Conservation (phyloP, 1,140 invertebrate species). For the Sarcophaga bullata region DNA sequence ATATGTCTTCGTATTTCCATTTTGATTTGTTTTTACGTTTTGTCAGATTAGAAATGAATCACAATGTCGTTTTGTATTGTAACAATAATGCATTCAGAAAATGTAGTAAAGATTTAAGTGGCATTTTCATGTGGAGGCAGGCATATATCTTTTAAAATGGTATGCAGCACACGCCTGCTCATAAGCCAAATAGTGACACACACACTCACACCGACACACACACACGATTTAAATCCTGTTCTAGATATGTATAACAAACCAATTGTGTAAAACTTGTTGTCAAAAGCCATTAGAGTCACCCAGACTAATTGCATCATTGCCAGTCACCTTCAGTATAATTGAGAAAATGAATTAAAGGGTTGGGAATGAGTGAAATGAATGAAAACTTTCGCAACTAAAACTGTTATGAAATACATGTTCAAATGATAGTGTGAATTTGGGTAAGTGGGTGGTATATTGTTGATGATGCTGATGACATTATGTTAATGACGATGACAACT, state of each 20-base stretch:
- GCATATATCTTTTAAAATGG: background rate
- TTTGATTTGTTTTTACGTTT: background rate
- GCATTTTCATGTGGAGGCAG: background rate
- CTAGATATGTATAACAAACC: background rate
- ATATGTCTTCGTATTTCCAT: too few relatives aligned
- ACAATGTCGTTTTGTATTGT: background rate
- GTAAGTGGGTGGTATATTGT: background rate
- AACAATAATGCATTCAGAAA: background rate
- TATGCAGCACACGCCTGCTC: background rate
- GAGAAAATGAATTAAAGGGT: background rate
- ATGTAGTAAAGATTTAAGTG: background rate
- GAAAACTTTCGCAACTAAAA: background rate
- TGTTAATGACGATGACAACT: background rate
- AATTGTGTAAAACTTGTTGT: slow-evolving; percentile 24
- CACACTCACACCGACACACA: too few relatives aligned
- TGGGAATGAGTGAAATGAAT: background rate
- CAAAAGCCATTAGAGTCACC: slow-evolving; percentile 33
- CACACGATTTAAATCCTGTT: too few relatives aligned
- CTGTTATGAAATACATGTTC: too few relatives aligned
- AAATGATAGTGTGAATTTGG: background rate
- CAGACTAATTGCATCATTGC: slow-evolving; percentile 39
- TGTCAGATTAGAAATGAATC: background rate
- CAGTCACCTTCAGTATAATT: slow-evolving; percentile 31
- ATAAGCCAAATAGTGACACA: background rate
- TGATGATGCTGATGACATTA: background rate